Base-by-base conservation (phyloP, 2,797 vertebrate genomes). In the Cryptoblepharus egeriae region DNA sequence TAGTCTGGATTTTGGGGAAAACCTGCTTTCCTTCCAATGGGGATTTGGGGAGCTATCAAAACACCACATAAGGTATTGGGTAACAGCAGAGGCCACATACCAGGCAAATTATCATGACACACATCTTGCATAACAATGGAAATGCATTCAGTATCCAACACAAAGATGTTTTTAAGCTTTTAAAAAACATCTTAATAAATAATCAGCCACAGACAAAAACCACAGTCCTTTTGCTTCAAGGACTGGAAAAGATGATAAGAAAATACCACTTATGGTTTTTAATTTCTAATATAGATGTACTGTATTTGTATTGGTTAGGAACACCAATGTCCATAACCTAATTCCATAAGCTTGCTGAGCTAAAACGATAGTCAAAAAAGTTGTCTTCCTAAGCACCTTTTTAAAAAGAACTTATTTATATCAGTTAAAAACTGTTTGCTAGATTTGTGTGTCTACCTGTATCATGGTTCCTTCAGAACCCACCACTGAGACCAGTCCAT, bases 381-480 rank as follows among this genome's bases (percentile, higher is more conserved):
- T 30, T 57, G n/a, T 32, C 26, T 58, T 32, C 30, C 12, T 76
- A 80, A 26, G 11, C 30, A 73, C 42, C n/a, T 64, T 45, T 37
- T 60, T 64, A n/a, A 57, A 35, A 1, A n/a, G 5, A 2, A 7
- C 45, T 28, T 12, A 52, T 16, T 52, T 52, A 58, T 60, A 61
- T 49, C 74, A 63, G 24, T 22, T 8, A n/a, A 18, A 35, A 70
- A 55, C 9, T 75, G 3, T 5, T 58, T 86, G 18, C 16, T 68
- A n/a, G 4, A 65, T 85, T 3, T 20, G 22, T 24, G 37, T 75
- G 24, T 93, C 95, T 93, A 99, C 98, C 96, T 98, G 97, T 86
- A 97, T 93, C 24, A 97, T 87, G 90, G 92, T 93, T 58, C 92
- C 95, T 96, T 99, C 98, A 10, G 98, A 99, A 70, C 98, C 98